Conservation (phyloP, 92 coral and sea anemone species). For the Epizoanthus ramosus region DNA sequence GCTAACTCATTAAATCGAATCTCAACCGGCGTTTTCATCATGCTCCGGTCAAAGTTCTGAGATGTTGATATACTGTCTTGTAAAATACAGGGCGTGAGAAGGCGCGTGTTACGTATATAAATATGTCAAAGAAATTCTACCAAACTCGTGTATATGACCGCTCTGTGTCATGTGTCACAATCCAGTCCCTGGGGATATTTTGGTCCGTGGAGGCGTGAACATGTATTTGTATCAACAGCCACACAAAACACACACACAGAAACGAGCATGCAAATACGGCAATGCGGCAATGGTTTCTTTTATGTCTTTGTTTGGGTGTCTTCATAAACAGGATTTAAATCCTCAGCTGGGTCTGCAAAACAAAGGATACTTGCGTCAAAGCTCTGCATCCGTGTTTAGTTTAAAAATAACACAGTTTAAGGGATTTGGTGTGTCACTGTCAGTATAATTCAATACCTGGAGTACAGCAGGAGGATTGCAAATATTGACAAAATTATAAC, state of each 20-base stretch:
- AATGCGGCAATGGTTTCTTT: background rate
- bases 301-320: slow-evolving; percentile 9
- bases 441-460: too few relatives aligned
- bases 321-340: slow-evolving; percentile 2
- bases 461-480: too few relatives aligned
- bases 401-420: background rate
- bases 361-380: slow-evolving; percentile 7
- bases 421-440: too few relatives aligned
- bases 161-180: background rate
- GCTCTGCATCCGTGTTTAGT: background rate
- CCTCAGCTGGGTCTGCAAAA: background rate
- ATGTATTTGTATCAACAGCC: background rate
- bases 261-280: slow-evolving; percentile 36
- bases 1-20: slow-evolving; percentile 9
- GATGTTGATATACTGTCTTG: background rate
- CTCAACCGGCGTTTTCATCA: background rate
- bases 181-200: slow-evolving; percentile 22
- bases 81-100: background rate
- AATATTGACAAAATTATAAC: too few relatives aligned
- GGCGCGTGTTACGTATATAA: background rate
- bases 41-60: background rate
- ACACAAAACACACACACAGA: background rate
- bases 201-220: slow-evolving; percentile 32
- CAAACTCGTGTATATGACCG: background rate
- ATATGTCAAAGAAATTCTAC: background rate